Evolutionary conservation across 2,888 invertebrate species (phyloP), one percentile per base, ranked within the genome.

Genomic region (Lochmaea capreae): DNA sequence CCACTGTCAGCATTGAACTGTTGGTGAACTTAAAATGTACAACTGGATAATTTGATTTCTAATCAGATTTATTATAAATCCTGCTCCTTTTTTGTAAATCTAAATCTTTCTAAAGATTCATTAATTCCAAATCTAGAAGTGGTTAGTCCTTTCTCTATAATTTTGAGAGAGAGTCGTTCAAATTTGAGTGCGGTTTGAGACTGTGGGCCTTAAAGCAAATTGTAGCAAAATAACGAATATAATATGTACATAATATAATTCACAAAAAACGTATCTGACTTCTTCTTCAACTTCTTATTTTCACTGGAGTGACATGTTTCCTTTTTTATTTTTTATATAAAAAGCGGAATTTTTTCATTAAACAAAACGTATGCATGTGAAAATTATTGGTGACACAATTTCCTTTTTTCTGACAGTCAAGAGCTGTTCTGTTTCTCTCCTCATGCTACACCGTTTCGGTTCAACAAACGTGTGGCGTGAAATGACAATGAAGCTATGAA

Each of bases 401-500:
- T 61, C 33, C 39, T 33, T 61, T 61, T 16, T 61, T 1, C 61
- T 14, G 61, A 61, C 12, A 8, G 14, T 61, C 62, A 63, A 11
- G 11, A 12, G 16, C 62, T 63, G 43, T 18, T 16, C 62, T 63
- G 42, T 63, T 43, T 12, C 11, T 11, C 18, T 63, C 18, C 16
- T 43, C 61, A 69, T 72, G 74, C 72, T 65, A 71, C 54, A 54
- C 65, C 43, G 42, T 39, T 42, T 33, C 58, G 39, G 43, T 43
- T 65, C 65, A 42, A 39, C 42, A 65, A 54, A 65, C 58, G 65
- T 33, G 71, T 58, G 65, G 58, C 65, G 46, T 57, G 14, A 71
- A 71, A 71, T 71, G 71, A 71, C 71, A 71, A 71, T 71, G 71
- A 71, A 61, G 68, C 68, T 18, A 42, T 61, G 43, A 22, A 26